These are phyloP conservation scores for Toxonevra muliebris DNA, from an alignment of 2,888 invertebrate genomes.

Conservation along the genomic window DNA sequence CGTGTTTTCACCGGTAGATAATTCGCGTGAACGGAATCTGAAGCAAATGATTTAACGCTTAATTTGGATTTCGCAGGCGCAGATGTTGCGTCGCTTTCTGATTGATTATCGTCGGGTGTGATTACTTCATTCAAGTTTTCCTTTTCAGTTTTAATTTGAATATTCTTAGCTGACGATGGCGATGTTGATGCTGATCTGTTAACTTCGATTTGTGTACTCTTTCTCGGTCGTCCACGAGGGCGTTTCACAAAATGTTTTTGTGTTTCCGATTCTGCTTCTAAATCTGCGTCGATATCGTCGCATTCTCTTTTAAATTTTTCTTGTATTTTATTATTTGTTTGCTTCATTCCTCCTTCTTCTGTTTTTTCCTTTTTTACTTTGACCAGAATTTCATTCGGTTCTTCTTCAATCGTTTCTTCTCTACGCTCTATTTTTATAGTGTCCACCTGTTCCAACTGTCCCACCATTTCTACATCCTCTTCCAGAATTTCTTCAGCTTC, in stretches of 20 bases:
- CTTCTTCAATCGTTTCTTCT: constrained; percentile 1
- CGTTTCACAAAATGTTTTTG: background rate
- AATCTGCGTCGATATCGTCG: background rate
- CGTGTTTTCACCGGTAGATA: constrained; percentile 5
- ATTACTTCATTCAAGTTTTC: background rate
- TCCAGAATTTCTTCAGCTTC: constrained; percentile 28
- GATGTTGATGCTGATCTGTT: background rate
- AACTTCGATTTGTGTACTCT: background rate
- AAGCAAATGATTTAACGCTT: constrained; percentile 1
- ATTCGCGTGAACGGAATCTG: constrained; percentile 18
- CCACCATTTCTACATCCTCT: constrained; percentile 34
- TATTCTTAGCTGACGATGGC: background rate
- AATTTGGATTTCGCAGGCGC: background rate
- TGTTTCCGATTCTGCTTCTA: background rate
- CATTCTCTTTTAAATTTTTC: background rate
- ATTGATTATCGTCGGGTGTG: background rate
- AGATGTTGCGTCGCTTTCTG: too few relatives aligned
- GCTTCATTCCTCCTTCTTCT: background rate
- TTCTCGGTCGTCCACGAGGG: background rate
- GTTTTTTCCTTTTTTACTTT: constrained; percentile 1
- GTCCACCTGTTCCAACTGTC: constrained; percentile 31
- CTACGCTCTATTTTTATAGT: constrained; percentile 10
- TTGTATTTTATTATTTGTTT: background rate
- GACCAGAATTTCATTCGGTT: background rate
- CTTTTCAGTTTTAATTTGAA: background rate